Conservation (phyloP, 1,140 invertebrate species). For the Tyrophagus putrescentiae region DNA sequence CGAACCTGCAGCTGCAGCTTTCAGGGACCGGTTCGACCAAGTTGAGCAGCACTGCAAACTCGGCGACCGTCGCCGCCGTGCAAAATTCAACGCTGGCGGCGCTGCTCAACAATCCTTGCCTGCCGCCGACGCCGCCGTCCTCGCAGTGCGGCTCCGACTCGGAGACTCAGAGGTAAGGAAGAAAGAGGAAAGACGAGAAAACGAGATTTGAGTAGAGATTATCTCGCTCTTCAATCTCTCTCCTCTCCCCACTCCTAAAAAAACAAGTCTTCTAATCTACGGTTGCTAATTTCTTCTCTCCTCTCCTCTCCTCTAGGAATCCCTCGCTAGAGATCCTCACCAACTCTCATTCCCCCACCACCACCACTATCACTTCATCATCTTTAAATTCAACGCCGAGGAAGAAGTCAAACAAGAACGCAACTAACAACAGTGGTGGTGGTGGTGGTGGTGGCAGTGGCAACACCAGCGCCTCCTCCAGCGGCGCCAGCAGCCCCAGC, state of each 20-base stretch:
- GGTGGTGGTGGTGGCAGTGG: background rate
- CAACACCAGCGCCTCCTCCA: background rate
- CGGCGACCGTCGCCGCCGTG: constrained; percentile 3
- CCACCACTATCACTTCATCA: background rate
- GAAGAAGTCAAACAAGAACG: constrained; percentile 1
- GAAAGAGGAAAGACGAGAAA: background rate
- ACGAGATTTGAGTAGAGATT: background rate
- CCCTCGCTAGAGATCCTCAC: background rate
- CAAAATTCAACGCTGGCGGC: constrained; percentile 16
- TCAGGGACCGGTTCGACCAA: no score
- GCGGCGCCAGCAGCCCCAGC: background rate
- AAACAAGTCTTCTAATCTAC: background rate
- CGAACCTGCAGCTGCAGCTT: background rate
- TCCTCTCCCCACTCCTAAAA: background rate
- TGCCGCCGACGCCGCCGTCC: constrained; percentile 19
- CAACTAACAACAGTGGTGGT: background rate
- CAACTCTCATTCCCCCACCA: background rate
- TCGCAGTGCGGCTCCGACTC: constrained; percentile 19
- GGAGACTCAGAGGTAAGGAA: constrained; percentile 8
- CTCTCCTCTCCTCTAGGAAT: background rate
- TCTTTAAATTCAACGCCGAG: no score
- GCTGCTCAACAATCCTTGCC: constrained; percentile 18
- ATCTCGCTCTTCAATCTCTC: background rate
- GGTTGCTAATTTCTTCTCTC: background rate
- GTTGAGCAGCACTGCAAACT: no score